Conservation (phyloP, 2,113 vertebrate species). For the Forbesichthys agassizii region DNA sequence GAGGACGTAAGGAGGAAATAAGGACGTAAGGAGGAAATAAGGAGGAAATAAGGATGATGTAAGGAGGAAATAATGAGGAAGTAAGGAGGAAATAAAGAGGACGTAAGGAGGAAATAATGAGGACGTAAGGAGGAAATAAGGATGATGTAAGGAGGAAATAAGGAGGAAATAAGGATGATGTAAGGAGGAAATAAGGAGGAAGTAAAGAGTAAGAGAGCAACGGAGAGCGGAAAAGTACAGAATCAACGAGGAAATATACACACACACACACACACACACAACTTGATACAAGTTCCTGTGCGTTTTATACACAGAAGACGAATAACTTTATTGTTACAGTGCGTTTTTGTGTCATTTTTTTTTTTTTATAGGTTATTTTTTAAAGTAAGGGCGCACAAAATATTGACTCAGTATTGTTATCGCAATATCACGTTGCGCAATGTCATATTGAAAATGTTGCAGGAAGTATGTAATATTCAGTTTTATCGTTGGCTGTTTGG, state of each 20-base stretch:
- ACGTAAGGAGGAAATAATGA: neutral
- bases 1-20: neutral
- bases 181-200: no score
- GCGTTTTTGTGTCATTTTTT: no score
- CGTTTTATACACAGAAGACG: neutral
- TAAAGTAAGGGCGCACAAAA: no score
- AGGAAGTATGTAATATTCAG: no score
- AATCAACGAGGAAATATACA: neutral
- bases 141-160: neutral
- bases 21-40: neutral
- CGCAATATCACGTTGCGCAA: no score
- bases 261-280: neutral
- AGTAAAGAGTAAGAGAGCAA: neutral
- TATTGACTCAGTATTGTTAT: no score
- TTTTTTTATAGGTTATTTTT: no score
- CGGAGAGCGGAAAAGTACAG: slow-evolving; percentile 4
- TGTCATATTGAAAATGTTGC: no score
- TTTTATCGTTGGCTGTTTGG: no score
- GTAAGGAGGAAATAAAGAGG: neutral
- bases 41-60: no score
- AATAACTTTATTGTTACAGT: no score
- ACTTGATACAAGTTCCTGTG: slow-evolving; percentile 7
- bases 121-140: neutral
- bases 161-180: neutral
- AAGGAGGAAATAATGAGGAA: slow-evolving; percentile 1